These are phyloP conservation scores for Pygoscelis adeliae DNA, from an alignment of 2,113 vertebrate genomes.

Conservation along the genomic window DNA sequence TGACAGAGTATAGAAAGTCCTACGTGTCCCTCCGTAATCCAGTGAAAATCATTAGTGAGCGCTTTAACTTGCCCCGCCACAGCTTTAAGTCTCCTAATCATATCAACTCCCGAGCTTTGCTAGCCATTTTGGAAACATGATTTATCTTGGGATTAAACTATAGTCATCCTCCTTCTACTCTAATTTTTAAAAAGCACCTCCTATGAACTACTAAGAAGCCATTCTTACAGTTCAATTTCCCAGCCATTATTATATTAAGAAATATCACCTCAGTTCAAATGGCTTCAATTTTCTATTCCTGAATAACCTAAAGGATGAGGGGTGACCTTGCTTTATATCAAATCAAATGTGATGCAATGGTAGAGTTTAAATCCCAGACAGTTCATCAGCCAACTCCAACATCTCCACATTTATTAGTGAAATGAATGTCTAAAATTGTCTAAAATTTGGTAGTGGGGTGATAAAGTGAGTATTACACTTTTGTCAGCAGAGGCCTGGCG, in stretches of 20 bases:
- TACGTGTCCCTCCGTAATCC: neutral
- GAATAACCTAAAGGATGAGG: neutral
- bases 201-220: neutral
- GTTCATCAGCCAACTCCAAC: neutral
- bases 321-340: conserved; percentile 23
- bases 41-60: neutral
- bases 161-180: neutral
- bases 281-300: conserved; percentile 48
- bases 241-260: conserved; percentile 42
- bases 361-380: neutral
- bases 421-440: neutral
- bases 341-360: neutral
- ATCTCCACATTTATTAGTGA: neutral
- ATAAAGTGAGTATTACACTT: neutral
- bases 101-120: neutral
- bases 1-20: neutral
- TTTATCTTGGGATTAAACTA: conserved; percentile 44
- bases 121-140: neutral
- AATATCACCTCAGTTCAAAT: conserved; percentile 39
- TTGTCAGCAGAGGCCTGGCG: neutral
- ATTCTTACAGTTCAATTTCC: conserved; percentile 26
- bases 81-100: neutral
- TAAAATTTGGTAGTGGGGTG: neutral
- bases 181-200: conserved; percentile 43
- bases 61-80: neutral